Evolutionary conservation across 2,797 vertebrate species (phyloP).

Genomic region (Prionace glauca): DNA sequence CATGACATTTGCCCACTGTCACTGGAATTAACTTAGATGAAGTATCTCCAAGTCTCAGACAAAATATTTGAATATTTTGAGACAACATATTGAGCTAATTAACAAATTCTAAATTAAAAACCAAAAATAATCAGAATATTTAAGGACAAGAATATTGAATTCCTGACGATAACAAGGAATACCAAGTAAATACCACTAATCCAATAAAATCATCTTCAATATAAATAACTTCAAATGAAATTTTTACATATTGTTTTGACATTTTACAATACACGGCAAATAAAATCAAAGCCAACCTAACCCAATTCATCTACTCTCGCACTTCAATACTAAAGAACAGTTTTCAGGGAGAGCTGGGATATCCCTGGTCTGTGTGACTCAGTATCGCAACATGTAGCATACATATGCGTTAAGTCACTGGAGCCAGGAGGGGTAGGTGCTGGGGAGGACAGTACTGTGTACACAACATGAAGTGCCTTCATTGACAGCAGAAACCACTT

Average conservation of each 20-base stretch:
- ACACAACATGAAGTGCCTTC: neutral
- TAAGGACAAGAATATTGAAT: neutral
- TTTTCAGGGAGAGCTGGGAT: neutral
- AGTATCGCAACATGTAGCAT: neutral
- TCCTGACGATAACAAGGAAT: neutral
- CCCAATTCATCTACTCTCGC: neutral
- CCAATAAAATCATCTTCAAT: neutral
- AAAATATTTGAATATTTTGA: neutral
- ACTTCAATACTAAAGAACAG: neutral
- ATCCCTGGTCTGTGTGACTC: neutral
- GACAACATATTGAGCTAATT: neutral
- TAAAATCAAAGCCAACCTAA: neutral
- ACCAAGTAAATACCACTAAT: neutral
- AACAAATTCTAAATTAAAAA: neutral
- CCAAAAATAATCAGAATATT: neutral
- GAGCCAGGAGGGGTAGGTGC: too few species aligned
- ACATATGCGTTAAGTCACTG: neutral
- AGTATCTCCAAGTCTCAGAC: neutral
- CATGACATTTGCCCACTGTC: neutral
- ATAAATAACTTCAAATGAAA: neutral
- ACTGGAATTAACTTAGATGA: neutral
- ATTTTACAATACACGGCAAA: neutral
- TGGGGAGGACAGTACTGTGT: neutral
- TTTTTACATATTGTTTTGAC: neutral
- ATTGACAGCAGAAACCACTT: neutral